Base-by-base conservation (phyloP, 1,140 invertebrate species). In the Mycetomoellerius zeteki region DNA sequence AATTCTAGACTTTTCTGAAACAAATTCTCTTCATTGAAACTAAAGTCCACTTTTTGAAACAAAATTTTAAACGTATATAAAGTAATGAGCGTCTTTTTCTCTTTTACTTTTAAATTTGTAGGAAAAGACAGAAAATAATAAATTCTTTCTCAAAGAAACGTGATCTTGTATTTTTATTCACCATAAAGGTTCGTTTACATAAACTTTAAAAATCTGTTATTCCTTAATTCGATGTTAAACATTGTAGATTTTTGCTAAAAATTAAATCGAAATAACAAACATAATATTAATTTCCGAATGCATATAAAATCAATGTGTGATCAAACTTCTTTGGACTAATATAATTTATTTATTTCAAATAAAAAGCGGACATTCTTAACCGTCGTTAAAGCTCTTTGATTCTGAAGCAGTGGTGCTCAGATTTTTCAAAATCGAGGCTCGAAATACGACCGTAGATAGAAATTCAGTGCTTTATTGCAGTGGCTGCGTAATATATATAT, bases 331-430 rank as follows among this genome's bases (percentile, higher is more conserved):
- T 77, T 4, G 10, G 14, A 47, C 12, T 47, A 50, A 43, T 3
- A 30, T 43, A 43, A 67, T 21, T 47, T n/a, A 21, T 21, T 67
- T 43, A 62, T 77, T 43, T 62, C 75, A 77, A 56, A 33, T 77
- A 62, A 64, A 21, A 77, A 19, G 21, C 19, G n/a, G 21, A 43
- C 33, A 24, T 19, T 19, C 19, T n/a, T 19, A 43, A 58, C 10
- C 10, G 6, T 2, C 37, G 24, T 62, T 62, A 62, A 16, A 64
- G 56, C 16, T 47, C 16, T 37, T 60, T 62, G 56, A 60, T 62
- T 64, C 24, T 37, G 30, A 14, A 37, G 33, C 64, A 77, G 75
- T 77, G 75, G 75, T 64, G 75, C 75, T 77, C 58, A 77, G 10
- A 6, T 77, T 64, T 77, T 64, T 64, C 16, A 12, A 77, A 77